Conservation (phyloP, 1,140 invertebrate genomes). For the Maniola jurtina region DNA sequence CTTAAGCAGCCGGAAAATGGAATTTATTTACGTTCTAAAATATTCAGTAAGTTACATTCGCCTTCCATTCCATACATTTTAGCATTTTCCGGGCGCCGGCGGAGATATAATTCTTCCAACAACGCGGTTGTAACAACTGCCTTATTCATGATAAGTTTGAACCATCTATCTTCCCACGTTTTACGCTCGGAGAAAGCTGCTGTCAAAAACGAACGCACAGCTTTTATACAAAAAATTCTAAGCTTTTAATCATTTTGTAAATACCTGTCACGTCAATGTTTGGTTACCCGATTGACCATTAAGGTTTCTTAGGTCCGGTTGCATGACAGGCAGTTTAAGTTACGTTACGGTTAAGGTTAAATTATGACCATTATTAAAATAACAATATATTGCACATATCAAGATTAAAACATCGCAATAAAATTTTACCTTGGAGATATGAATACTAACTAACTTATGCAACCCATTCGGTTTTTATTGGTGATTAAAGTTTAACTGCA, state of each 20-base stretch:
- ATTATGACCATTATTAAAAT: too few relatives aligned
- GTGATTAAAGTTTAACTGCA: too few relatives aligned
- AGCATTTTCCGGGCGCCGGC: constrained; percentile 8
- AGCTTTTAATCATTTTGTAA: background rate
- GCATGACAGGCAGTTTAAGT: too few relatives aligned
- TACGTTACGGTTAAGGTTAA: too few relatives aligned
- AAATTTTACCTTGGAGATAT: too few relatives aligned
- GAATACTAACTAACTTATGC: too few relatives aligned
- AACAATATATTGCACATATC: too few relatives aligned
- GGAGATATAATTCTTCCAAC: constrained; percentile 25
- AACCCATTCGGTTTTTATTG: too few relatives aligned
- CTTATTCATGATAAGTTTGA: constrained; percentile 28
- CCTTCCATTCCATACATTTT: constrained; percentile 11
- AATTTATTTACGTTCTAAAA: constrained; percentile 6
- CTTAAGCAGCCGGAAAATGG: constrained; percentile 1
- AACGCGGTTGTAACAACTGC: constrained; percentile 26
- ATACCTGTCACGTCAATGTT: background rate
- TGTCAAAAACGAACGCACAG: constrained; percentile 28
- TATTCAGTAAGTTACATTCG: constrained; percentile 10
- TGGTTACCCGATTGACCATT: too few relatives aligned
- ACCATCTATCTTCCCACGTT: constrained; percentile 22
- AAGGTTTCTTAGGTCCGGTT: too few relatives aligned
- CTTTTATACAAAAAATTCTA: constrained; percentile 16
- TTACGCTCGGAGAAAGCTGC: constrained; percentile 17
- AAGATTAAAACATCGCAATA: too few relatives aligned